Evolutionary conservation across 2,797 vertebrate genomes (phyloP).

Genomic region (Pogoniulus pusillus): DNA sequence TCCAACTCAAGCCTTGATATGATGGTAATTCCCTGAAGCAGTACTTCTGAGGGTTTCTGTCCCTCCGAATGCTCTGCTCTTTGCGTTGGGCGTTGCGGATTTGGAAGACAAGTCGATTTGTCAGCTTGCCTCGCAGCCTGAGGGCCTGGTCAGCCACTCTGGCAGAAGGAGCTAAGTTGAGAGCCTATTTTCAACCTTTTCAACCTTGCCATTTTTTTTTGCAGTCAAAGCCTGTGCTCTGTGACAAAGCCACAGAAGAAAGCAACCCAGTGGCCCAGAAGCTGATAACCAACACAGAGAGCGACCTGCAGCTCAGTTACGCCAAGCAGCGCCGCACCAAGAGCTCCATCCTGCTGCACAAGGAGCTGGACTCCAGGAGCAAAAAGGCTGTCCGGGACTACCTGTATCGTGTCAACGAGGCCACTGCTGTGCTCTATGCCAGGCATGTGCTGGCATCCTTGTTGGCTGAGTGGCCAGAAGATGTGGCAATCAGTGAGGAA

Average conservation of each 20-base stretch:
- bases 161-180: not conserved
- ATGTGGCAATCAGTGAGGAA: conserved; percentile 87
- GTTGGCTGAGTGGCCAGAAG: conserved; percentile 90
- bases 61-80: not conserved
- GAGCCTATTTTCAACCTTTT: not conserved
- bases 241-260: conserved; percentile 91
- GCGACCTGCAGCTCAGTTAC: conserved; percentile 92
- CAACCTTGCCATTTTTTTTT: not conserved
- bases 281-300: conserved; percentile 94
- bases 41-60: not conserved
- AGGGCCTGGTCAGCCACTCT: not conserved
- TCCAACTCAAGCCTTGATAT: no score
- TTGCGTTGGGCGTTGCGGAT: not conserved
- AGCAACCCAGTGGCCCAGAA: conserved; percentile 92
- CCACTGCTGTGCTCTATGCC: conserved; percentile 92
- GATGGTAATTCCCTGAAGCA: not conserved
- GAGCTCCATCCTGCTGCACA: conserved; percentile 92
- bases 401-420: conserved; percentile 94
- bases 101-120: not conserved
- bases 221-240: conserved; percentile 89
- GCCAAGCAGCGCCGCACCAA: conserved; percentile 95
- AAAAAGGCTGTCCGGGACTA: conserved; percentile 91
- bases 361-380: conserved; percentile 91
- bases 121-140: not conserved
- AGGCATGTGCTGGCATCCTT: conserved; percentile 91